Percentiles rank a stretch among this genome's conserved stretches.
Evolutionary conservation across 2,113 vertebrate genomes (phyloP).

Genomic region (Nematolebias whitei): DNA sequence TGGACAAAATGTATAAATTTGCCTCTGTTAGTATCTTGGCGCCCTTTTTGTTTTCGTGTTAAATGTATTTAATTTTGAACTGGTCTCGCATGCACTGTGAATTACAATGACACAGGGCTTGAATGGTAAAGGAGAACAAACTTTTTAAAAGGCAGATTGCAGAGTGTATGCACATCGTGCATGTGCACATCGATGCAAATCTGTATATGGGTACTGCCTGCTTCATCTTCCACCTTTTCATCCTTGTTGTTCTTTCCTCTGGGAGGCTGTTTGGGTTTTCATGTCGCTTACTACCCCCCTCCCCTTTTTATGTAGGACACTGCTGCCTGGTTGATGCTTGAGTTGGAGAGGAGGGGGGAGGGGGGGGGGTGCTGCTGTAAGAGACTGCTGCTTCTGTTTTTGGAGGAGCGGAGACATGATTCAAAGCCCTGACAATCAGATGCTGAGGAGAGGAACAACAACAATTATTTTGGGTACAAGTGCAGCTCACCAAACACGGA

Average conservation of each 20-base stretch:
- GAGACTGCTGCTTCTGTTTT: slow-evolving; percentile 56
- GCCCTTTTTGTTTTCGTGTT: background rate
- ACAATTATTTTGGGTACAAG: slow-evolving; percentile 66
- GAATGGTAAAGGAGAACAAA: slow-evolving; percentile 25
- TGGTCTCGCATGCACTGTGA: no score
- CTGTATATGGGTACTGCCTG: slow-evolving; percentile 24
- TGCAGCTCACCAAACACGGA: slow-evolving; percentile 48
- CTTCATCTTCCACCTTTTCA: slow-evolving; percentile 42
- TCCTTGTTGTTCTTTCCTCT: slow-evolving; percentile 53
- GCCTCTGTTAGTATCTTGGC: slow-evolving; percentile 4
- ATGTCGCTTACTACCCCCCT: slow-evolving; percentile 25
- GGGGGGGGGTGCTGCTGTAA: slow-evolving; percentile 16
- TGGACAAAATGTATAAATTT: slow-evolving; percentile 13
- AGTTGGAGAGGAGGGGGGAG: slow-evolving; percentile 6
- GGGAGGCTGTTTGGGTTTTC: slow-evolving; percentile 56
- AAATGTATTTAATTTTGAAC: slow-evolving; percentile 2
- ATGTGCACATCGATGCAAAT: slow-evolving; percentile 22
- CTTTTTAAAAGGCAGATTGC: slow-evolving; percentile 38
- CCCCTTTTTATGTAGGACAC: slow-evolving; percentile 66
- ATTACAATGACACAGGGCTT: slow-evolving; percentile 45
- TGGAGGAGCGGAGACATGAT: slow-evolving; percentile 55
- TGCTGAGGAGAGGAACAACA: slow-evolving; percentile 61
- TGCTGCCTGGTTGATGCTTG: slow-evolving; percentile 56
- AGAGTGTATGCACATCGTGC: slow-evolving; percentile 15
- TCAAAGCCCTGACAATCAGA: slow-evolving; percentile 63